Evolutionary conservation across 92 coral and sea anemone species (phyloP).

Genomic region (Meandrina meandrites): DNA sequence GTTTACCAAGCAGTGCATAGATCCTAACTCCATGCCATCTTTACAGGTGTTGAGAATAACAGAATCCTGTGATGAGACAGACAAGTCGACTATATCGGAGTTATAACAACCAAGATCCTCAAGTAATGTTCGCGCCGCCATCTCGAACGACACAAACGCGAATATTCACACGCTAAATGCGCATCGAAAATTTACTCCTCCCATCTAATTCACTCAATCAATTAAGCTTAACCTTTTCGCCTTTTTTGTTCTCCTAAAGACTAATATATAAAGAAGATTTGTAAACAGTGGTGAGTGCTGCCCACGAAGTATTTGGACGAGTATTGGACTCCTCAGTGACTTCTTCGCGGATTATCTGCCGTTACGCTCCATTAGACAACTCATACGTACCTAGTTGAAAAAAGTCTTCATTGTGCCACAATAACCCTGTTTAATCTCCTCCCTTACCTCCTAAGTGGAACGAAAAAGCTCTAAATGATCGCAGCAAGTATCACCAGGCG

Average conservation of each 20-base stretch:
- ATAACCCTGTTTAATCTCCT: not conserved
- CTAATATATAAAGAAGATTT: not conserved
- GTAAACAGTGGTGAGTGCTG: not conserved
- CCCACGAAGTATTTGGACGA: not conserved
- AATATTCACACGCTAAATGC: not conserved
- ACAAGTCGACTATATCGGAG: not conserved
- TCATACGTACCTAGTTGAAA: not conserved
- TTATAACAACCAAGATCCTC: not conserved
- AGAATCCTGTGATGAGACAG: not conserved
- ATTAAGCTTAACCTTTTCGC: not conserved
- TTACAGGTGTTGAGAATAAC: not conserved
- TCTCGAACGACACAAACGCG: not conserved
- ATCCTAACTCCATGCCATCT: not conserved
- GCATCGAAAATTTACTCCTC: not conserved
- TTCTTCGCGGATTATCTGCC: not conserved
- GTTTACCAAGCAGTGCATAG: not conserved
- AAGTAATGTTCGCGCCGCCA: not conserved
- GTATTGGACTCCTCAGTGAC: not conserved
- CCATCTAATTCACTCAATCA: not conserved
- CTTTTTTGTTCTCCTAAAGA: not conserved
- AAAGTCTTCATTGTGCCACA: not conserved
- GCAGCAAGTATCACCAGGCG: not conserved
- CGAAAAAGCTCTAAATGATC: not conserved
- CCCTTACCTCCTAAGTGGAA: not conserved
- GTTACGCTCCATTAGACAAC: conserved; percentile 1